A percentile compares a stretch with the other conserved stretches of the same genome.
Conservation (phyloP, 2,797 vertebrate species). For the Vespertilio murinus region DNA sequence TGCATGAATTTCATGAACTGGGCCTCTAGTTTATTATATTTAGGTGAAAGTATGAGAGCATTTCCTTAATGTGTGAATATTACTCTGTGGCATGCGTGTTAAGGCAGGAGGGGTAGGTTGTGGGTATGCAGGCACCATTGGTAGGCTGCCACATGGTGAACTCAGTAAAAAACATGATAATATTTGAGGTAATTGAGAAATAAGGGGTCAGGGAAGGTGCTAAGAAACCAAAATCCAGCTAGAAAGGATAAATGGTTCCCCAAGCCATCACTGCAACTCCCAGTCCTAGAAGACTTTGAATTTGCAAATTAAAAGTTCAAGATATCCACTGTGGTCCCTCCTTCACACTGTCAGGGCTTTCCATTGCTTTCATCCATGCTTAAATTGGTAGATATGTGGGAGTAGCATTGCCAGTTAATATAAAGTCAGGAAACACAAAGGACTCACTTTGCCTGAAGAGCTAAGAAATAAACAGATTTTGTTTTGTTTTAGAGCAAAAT, state of each 20-base stretch:
- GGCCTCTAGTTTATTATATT: background rate
- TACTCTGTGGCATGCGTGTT: background rate
- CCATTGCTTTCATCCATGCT: background rate
- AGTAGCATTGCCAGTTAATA: background rate
- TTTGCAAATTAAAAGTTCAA: background rate
- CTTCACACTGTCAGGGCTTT: background rate
- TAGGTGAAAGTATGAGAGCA: background rate
- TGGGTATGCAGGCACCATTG: background rate
- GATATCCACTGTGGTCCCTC: background rate
- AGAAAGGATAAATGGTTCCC: background rate
- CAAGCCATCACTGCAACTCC: background rate
- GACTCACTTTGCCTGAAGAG: conserved; percentile 68
- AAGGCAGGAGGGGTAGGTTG: background rate
- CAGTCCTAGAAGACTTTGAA: background rate
- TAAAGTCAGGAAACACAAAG: conserved; percentile 49
- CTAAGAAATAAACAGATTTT: conserved; percentile 53
- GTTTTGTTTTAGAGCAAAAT: conserved; percentile 69
- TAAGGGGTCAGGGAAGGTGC: background rate
- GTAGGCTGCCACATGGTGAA: background rate
- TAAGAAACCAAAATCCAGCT: background rate
- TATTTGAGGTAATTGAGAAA: background rate
- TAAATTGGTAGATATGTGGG: background rate
- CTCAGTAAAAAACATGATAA: background rate
- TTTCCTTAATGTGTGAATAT: background rate
- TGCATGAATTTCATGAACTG: no score